Evolutionary conservation across 2,113 vertebrate species (phyloP).

Genomic region (Notiomystis cincta): DNA sequence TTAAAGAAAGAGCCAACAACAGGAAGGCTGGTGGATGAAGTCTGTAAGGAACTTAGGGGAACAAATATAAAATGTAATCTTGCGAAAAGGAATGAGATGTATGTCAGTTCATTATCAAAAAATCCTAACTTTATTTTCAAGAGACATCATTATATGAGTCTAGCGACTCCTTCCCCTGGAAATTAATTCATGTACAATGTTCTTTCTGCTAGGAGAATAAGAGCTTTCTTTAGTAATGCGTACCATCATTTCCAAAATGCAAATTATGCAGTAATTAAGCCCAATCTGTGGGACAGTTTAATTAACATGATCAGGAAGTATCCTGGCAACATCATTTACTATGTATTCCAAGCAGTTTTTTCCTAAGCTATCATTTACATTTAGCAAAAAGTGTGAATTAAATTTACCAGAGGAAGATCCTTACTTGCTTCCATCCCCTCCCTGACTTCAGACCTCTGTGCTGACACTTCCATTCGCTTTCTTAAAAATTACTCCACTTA

Average conservation of each 20-base stretch:
- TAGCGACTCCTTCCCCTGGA: neutral
- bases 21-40: neutral
- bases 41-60: neutral
- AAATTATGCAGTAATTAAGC: slow-evolving; percentile 69
- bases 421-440: neutral
- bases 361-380: slow-evolving; percentile 57
- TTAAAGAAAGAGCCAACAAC: neutral
- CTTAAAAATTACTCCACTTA: neutral
- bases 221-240: slow-evolving; percentile 28
- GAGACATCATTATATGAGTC: neutral
- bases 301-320: slow-evolving; percentile 73
- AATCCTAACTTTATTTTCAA: neutral
- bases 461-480: neutral
- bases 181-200: slow-evolving; percentile 25
- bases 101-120: neutral
- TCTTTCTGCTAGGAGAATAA: slow-evolving; percentile 11
- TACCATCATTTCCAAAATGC: slow-evolving; percentile 33
- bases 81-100: neutral
- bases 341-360: slow-evolving; percentile 35
- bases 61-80: neutral
- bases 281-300: slow-evolving; percentile 73
- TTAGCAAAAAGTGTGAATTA: slow-evolving; percentile 18
- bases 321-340: slow-evolving; percentile 73
- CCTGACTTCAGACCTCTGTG: neutral
- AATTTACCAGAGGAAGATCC: neutral